Evolutionary conservation across 2,797 vertebrate species (phyloP), one percentile per base, ranked within the genome.

Genomic region (Hozukius guyotensis): DNA sequence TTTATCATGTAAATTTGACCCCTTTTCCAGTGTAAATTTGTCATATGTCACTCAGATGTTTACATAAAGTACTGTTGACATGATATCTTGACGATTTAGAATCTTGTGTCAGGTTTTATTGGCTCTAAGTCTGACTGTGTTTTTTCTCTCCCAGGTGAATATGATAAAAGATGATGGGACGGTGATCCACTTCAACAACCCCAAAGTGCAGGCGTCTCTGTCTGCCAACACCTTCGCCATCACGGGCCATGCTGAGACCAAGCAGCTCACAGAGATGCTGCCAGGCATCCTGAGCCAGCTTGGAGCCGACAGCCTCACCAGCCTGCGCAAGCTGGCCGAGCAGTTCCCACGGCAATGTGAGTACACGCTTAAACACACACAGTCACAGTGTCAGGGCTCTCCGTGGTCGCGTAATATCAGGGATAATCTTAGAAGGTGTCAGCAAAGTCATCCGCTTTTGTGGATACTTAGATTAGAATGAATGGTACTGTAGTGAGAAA

Each of bases 151-250:
- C 2, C 91, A 99, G 98, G 98, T 99, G 90, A 99, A 99, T 90
- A 99, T 99, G 98, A 99, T 99, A 87, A 99, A 98, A 95, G 98
- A 99, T 24, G 98, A 99, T 56, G 99, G 99, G 55, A 98, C 97
- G 8, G 98, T 99, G 93, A 99, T 99, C 95, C 98, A 99, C 94
- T 99, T 99, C 96, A 99, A 99, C 93, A 99, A 99, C 90, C 98
- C 98, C 89, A 99, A 99, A 96, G 98, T 99, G 87, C 98, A 99
- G 86, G 98, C 98, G 31, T 99, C 98, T 77, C 96, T 99, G 71
- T 99, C 98, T 27, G 98, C 98, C 92, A 99, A 99, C 93, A 99
- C 98, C 78, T 99, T 99, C 72, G 98, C 98, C 87, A 98, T 99
- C 93, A 99, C 97, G 8, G 98, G 98, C 91, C 98, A 99, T 75